Percentiles rank a stretch among this genome's conserved stretches.
Conservation (phyloP, 1,140 invertebrate species). For the Plodia interpunctella region DNA sequence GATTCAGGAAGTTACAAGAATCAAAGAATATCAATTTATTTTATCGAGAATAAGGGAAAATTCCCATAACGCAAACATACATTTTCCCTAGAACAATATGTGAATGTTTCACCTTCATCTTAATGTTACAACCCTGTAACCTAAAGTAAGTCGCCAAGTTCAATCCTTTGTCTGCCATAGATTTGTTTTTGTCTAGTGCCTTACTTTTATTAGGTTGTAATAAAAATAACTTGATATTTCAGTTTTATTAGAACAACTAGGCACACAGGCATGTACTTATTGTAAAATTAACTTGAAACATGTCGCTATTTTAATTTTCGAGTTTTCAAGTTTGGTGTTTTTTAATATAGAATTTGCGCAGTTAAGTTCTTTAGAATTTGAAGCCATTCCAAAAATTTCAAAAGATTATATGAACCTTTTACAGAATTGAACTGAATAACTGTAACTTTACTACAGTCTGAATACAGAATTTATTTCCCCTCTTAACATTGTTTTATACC, state of each 20-base stretch:
- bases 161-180: background rate
- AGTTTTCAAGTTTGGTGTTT: no score
- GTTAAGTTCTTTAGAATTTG: background rate
- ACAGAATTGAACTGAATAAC: background rate
- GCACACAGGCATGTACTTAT: background rate
- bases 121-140: background rate
- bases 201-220: background rate
- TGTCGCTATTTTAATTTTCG: no score
- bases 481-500: constrained; percentile 24
- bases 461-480: constrained; percentile 5
- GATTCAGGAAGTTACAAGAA: no score
- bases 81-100: background rate
- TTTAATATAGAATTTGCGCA: no score
- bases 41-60: background rate
- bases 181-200: background rate
- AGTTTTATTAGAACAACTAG: background rate
- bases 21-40: no score
- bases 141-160: background rate
- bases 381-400: background rate
- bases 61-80: background rate
- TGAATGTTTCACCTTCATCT: background rate
- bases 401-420: background rate
- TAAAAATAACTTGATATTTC: background rate
- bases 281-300: background rate
- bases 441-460: background rate